Evolutionary conservation across 2,888 invertebrate species (phyloP).

Genomic region (Bursaphelenchus okinawaensis): DNA sequence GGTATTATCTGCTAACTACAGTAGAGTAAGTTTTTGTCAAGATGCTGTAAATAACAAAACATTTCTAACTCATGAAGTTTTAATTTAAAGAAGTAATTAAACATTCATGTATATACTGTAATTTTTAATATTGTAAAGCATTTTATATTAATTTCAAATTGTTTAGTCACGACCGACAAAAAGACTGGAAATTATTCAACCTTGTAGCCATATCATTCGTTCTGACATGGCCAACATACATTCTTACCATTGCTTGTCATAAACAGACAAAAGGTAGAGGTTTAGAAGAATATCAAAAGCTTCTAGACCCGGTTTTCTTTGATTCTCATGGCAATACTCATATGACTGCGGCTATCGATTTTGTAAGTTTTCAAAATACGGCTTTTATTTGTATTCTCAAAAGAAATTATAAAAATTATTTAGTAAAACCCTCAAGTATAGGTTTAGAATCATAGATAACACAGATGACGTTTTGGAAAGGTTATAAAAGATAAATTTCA

Average conservation of each 20-base stretch:
- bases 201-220: neutral
- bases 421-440: no score
- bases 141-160: neutral
- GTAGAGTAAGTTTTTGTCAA: neutral
- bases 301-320: neutral
- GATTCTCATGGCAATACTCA: neutral
- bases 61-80: no score
- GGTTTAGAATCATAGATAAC: no score
- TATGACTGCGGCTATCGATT: neutral
- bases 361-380: neutral
- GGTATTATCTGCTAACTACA: neutral
- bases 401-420: neutral
- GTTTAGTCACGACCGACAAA: neutral
- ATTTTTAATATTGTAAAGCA: neutral
- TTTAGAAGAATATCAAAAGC: neutral
- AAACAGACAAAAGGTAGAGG: neutral
- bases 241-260: neutral
- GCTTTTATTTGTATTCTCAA: neutral
- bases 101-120: neutral
- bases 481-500: neutral
- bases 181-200: neutral
- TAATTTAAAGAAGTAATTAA: no score
- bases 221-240: neutral
- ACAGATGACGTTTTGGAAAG: no score
- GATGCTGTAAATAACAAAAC: no score